phyloP scores from a whole-genome alignment of 2,888 invertebrate genomes.

The Portevinia maculata region DNA sequence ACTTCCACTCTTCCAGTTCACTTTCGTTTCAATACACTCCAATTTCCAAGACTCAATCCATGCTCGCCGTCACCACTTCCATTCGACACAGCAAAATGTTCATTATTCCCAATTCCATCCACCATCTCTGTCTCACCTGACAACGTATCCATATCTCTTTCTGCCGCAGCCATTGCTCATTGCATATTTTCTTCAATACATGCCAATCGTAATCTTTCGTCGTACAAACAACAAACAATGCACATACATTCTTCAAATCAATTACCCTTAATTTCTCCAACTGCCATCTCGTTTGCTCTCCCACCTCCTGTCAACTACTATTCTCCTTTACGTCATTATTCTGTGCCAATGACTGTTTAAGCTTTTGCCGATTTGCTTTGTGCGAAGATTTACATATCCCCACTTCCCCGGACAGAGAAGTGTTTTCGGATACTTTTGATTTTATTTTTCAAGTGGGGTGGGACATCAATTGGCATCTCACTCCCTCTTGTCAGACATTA shows the following conservation, averaged over 20 bases:
- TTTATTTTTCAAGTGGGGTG: conserved; percentile 48
- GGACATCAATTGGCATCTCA: conserved; percentile 12
- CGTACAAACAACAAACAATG: conserved; percentile 12
- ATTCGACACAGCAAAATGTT: background rate
- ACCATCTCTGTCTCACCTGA: background rate
- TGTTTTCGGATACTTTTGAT: background rate
- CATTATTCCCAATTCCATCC: background rate
- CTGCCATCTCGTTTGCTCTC: conserved; percentile 45
- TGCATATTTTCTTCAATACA: background rate
- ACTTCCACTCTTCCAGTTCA: too few relatives aligned
- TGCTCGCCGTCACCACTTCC: background rate
- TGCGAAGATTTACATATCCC: conserved; percentile 40
- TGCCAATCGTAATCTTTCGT: background rate
- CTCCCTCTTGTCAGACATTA: conserved; percentile 17
- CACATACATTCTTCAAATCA: conserved; percentile 59
- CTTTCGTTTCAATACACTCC: background rate
- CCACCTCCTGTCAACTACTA: conserved; percentile 10
- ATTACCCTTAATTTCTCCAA: conserved; percentile 63
- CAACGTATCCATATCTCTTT: conserved; percentile 1
- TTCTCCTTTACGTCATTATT: conserved; percentile 57
- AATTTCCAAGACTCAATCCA: background rate
- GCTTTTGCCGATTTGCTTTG: conserved; percentile 70
- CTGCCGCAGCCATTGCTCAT: conserved; percentile 2
- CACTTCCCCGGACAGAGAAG: conserved; percentile 4
- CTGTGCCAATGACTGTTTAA: conserved; percentile 72